Evolutionary conservation across 2,113 vertebrate species (phyloP).

Genomic region (Natator depressus): DNA sequence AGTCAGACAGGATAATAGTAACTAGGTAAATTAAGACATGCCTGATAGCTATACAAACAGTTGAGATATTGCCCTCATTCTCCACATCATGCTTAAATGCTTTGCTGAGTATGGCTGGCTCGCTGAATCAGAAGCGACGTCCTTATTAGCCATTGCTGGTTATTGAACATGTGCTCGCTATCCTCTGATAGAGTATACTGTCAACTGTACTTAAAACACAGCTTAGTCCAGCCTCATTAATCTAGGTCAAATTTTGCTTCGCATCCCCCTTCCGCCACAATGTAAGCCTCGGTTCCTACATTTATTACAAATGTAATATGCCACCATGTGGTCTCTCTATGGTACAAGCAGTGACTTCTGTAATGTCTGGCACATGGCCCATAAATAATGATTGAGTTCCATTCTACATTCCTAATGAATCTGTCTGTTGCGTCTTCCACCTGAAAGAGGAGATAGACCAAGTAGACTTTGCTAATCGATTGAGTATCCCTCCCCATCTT

Average conservation of each 20-base stretch:
- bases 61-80: too few relatives aligned
- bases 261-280: not conserved
- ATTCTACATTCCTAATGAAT: not conserved
- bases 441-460: accelerated
- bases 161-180: too few relatives aligned
- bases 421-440: not conserved
- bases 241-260: not conserved
- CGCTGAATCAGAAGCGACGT: too few relatives aligned
- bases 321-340: not conserved
- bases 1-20: too few relatives aligned
- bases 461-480: not conserved
- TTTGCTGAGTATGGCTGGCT: too few relatives aligned
- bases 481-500: accelerated
- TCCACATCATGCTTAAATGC: too few relatives aligned
- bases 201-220: constrained; percentile 7
- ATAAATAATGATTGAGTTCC: not conserved
- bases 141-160: too few relatives aligned
- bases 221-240: not conserved
- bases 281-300: not conserved
- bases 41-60: too few relatives aligned
- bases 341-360: not conserved
- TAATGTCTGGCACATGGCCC: accelerated
- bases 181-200: too few relatives aligned
- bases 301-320: constrained; percentile 7
- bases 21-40: too few relatives aligned